Conservation (phyloP, 2,113 vertebrate genomes). For the Trochalopteron elliotii region DNA sequence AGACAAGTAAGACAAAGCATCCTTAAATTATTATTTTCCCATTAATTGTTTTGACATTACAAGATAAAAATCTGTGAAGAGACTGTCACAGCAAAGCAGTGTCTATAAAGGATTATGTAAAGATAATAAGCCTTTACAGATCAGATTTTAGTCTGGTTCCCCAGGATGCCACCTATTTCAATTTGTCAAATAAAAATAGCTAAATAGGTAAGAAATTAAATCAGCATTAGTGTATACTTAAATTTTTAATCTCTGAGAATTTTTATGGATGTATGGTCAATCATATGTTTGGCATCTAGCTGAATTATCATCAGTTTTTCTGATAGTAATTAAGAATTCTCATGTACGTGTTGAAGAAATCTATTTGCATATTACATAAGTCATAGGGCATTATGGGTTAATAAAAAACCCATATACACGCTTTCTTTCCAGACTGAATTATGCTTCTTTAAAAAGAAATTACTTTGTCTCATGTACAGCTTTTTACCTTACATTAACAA, state of each 20-base stretch:
- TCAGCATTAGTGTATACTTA: background rate
- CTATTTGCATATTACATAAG: background rate
- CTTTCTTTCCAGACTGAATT: background rate
- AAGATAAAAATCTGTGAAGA: background rate
- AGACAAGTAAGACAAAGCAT: background rate
- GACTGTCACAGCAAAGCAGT: background rate
- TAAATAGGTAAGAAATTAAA: background rate
- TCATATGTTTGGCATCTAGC: background rate
- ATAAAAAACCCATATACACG: background rate
- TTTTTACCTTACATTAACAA: background rate
- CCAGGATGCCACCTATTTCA: background rate
- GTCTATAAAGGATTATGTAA: background rate
- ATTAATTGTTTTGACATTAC: constrained; percentile 2
- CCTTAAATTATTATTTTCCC: constrained; percentile 18
- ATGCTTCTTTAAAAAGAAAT: background rate
- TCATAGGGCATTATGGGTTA: background rate
- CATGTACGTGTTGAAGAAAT: background rate
- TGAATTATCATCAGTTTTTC: background rate
- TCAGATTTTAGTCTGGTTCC: background rate
- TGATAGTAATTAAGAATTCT: background rate
- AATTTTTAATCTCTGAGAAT: background rate
- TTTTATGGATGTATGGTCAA: background rate
- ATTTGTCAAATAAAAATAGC: background rate
- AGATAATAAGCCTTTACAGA: background rate
- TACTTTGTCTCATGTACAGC: rapidly evolving